phyloP scores from a whole-genome alignment of 1,140 invertebrate species.

The Cydia amplana region DNA sequence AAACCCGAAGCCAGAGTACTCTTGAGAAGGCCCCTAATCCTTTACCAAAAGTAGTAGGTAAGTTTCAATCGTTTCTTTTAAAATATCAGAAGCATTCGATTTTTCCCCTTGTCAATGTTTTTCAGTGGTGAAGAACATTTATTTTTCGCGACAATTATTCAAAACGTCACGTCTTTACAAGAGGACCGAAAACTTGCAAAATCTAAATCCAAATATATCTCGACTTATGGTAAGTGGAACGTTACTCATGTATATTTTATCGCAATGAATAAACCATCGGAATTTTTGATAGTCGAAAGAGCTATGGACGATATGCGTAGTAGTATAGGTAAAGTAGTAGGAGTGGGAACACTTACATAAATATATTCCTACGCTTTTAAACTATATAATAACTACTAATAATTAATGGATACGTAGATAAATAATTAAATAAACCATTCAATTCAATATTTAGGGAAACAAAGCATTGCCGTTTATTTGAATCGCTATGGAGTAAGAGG shows the following conservation, averaged over 20 bases:
- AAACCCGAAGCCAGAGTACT: not conserved
- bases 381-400: too few species aligned
- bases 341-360: too few species aligned
- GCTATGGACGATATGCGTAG: constrained; percentile 1
- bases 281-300: constrained; percentile 10
- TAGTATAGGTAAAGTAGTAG: too few species aligned
- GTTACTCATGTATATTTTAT: constrained; percentile 27
- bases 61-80: constrained; percentile 5
- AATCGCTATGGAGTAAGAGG: too few species aligned
- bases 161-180: not conserved
- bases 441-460: too few species aligned
- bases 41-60: not conserved
- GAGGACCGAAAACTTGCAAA: constrained; percentile 6
- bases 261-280: constrained; percentile 16
- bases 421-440: too few species aligned
- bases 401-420: too few species aligned
- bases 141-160: not conserved
- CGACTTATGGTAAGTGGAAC: constrained; percentile 1
- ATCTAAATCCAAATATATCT: constrained; percentile 17
- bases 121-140: not conserved
- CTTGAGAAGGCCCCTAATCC: not conserved
- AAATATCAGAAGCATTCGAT: not conserved
- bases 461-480: too few species aligned
- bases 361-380: too few species aligned
- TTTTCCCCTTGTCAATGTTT: not conserved